Evolutionary conservation across 2,113 vertebrate species (phyloP).

Genomic region (Puntigrus tetrazona): DNA sequence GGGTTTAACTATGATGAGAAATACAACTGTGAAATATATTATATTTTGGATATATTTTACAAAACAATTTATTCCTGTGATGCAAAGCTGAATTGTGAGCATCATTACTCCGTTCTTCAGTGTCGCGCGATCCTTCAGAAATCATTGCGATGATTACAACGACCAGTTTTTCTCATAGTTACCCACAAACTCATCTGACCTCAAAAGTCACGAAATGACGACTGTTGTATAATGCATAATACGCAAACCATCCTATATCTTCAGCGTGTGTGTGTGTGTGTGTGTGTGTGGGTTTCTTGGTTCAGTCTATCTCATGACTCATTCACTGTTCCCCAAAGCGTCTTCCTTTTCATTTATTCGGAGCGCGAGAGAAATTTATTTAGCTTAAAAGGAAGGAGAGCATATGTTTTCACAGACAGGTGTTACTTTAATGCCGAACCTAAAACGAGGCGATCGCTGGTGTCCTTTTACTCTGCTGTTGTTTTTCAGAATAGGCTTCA

Average conservation of each 20-base stretch:
- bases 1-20: background rate
- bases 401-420: slow-evolving; percentile 38
- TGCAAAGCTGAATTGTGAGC: background rate
- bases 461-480: background rate
- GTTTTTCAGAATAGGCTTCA: slow-evolving; percentile 2
- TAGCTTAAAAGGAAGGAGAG: background rate
- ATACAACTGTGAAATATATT: background rate
- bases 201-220: background rate
- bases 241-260: background rate
- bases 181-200: background rate
- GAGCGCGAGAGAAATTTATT: slow-evolving; percentile 14
- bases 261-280: slow-evolving; percentile 27
- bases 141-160: background rate
- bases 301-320: slow-evolving; percentile 32
- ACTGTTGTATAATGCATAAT: slow-evolving; percentile 18
- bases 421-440: background rate
- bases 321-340: slow-evolving; percentile 21
- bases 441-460: background rate
- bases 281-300: background rate
- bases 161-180: background rate
- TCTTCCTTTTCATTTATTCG: slow-evolving; percentile 41
- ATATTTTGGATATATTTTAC: background rate
- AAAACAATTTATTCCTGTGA: background rate
- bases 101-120: background rate
- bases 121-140: background rate